Evolutionary conservation across 2,113 vertebrate genomes (phyloP).

Genomic region (Leptosomus discolor): DNA sequence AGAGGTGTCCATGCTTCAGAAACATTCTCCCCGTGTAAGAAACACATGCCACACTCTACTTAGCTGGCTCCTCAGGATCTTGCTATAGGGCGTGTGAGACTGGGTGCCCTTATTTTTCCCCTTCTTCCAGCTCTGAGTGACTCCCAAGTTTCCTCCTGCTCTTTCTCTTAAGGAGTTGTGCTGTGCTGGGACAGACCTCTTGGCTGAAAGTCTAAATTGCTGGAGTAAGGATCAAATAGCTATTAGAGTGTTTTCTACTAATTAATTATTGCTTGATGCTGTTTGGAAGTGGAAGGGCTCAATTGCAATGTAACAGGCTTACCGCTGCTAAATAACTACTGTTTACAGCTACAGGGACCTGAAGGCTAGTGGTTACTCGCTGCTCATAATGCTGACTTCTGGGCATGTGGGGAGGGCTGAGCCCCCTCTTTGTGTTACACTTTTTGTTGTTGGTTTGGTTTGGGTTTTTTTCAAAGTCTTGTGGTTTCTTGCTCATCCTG

Average conservation of each 20-base stretch:
- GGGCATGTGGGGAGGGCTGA: neutral
- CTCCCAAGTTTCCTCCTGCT: neutral
- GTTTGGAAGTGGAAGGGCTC: neutral
- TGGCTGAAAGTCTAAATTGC: neutral
- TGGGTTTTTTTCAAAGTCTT: neutral
- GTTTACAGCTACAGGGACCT: neutral
- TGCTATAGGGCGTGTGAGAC: neutral
- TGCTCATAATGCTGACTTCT: neutral
- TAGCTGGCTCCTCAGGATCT: neutral
- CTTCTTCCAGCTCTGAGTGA: neutral
- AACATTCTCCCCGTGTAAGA: accelerated
- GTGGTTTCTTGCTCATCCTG: neutral
- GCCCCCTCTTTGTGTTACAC: too few species aligned
- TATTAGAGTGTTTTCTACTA: neutral
- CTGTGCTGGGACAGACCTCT: neutral
- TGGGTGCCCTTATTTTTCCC: neutral
- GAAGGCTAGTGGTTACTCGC: neutral
- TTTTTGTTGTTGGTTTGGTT: neutral
- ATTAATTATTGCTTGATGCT: neutral
- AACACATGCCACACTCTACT: neutral
- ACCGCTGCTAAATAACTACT: neutral
- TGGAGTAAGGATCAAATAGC: constrained; percentile 1
- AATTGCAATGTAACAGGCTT: neutral
- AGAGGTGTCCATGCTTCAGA: neutral
- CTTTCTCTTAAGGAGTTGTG: constrained; percentile 20